Base-by-base conservation (phyloP, 2,888 invertebrate species). In the Cataglyphis livida region DNA sequence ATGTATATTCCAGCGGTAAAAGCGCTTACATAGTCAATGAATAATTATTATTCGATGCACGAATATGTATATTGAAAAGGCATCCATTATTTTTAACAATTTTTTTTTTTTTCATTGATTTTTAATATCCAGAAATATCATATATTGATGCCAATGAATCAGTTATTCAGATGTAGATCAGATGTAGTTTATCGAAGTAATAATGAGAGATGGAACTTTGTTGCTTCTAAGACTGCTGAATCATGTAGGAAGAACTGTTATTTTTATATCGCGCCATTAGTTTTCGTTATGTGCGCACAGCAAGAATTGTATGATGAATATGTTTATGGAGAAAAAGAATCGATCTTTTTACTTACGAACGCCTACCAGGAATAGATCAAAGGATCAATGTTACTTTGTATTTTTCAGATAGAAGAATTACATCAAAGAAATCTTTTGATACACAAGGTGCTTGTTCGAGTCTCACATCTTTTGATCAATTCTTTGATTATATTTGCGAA, bases 281-380 rank as follows among this genome's bases (percentile, higher is more conserved):
- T 44, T 68, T 68, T 68, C 6, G 48, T 28, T 32, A 32, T 12
- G 5, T 51, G 21, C 21, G 21, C 32, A 51, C 68, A 54, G 48
- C 5, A 18, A 70, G 35, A 54, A 35, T 15, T 21, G 35, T 54
- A 35, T 54, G 54, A 21, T 32, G 15, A 35, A 32, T 68, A n/a
- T 68, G 41, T 65, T 65, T 66, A 66, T 35, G 15, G 54, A 21
- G 21, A 54, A 15, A 70, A 54, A 70, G 35, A 70, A 48, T 32
- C 35, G 54, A 54, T 15, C 10, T 54, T 54, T 35, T 54, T 21
- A 70, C 25, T 54, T 5, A 4, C 54, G 54, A 25, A 32, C 15
- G 51, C 35, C 54, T 35, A 18, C 44, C 28, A 5, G 5, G 18
- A 44, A 25, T 66, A 70, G 51, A 70, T 70, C 70, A 70, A 70